phyloP scores from a whole-genome alignment of 2,113 vertebrate genomes.

The Excalfactoria chinensis region DNA sequence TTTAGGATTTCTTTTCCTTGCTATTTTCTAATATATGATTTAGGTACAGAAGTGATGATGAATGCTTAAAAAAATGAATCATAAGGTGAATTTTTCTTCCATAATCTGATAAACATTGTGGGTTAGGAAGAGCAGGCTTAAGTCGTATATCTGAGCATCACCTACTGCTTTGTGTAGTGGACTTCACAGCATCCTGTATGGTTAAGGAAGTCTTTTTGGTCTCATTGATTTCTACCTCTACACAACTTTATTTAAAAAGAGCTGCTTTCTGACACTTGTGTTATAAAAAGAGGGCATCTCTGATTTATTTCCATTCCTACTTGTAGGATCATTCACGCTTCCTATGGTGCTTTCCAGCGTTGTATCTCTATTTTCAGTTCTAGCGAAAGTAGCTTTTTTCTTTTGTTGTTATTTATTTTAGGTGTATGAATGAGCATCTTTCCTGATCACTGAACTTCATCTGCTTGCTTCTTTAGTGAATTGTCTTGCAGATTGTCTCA shows the following conservation, averaged over 20 bases:
- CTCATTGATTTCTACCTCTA: not conserved
- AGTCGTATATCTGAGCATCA: not conserved
- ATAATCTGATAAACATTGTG: not conserved
- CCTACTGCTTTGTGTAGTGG: not conserved
- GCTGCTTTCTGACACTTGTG: not conserved
- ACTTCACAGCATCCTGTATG: not conserved
- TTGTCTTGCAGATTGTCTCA: not conserved
- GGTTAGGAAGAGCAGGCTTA: not conserved
- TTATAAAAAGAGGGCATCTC: not conserved
- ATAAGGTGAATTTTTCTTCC: not conserved
- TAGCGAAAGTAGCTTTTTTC: not conserved
- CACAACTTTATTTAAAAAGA: accelerated
- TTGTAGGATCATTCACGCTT: not conserved
- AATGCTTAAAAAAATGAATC: not conserved
- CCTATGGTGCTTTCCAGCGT: not conserved
- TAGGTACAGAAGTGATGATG: not conserved
- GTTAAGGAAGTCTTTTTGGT: not conserved
- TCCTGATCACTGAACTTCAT: not conserved
- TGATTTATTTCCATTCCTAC: not conserved
- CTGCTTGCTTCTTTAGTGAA: not conserved
- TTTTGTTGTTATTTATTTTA: not conserved
- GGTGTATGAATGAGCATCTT: not conserved
- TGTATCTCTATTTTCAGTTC: not conserved
- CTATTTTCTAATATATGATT: not conserved
- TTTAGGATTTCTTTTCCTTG: not conserved